Conservation (phyloP, 2,797 vertebrate species). For the Lerista edwardsae region DNA sequence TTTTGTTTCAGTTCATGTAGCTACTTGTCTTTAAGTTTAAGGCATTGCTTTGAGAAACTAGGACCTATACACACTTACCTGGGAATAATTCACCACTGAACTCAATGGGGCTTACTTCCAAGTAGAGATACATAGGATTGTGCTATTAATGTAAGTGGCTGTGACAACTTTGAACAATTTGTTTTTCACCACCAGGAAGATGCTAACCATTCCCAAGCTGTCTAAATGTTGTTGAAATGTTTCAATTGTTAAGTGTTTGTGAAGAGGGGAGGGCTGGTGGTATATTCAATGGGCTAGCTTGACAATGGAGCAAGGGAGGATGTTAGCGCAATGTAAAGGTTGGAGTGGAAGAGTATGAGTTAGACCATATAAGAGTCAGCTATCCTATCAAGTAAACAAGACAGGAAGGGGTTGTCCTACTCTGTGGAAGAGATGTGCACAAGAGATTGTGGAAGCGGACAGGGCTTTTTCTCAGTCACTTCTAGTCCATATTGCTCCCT, state of each 20-base stretch:
- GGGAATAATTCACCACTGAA: no score
- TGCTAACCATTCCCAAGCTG: not conserved
- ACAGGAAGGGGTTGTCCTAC: not conserved
- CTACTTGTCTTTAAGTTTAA: not conserved
- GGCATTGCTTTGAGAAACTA: not conserved
- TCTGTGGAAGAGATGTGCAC: not conserved
- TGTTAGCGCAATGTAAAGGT: not conserved
- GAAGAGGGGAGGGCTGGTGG: not conserved
- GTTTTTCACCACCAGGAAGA: not conserved
- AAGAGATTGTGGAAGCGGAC: not conserved
- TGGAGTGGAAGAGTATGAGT: not conserved
- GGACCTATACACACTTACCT: no score
- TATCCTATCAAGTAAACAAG: not conserved
- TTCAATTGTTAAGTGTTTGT: not conserved
- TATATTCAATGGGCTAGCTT: not conserved
- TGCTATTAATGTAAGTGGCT: not conserved
- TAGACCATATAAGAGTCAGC: not conserved
- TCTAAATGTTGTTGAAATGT: not conserved
- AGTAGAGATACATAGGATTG: no score
- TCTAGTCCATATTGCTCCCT: not conserved
- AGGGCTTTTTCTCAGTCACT: not conserved
- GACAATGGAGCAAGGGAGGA: not conserved
- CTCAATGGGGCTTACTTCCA: no score
- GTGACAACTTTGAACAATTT: not conserved
- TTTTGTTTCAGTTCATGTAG: not conserved